phyloP scores from a whole-genome alignment of 1,140 invertebrate genomes.

The Brachionus rubens region DNA sequence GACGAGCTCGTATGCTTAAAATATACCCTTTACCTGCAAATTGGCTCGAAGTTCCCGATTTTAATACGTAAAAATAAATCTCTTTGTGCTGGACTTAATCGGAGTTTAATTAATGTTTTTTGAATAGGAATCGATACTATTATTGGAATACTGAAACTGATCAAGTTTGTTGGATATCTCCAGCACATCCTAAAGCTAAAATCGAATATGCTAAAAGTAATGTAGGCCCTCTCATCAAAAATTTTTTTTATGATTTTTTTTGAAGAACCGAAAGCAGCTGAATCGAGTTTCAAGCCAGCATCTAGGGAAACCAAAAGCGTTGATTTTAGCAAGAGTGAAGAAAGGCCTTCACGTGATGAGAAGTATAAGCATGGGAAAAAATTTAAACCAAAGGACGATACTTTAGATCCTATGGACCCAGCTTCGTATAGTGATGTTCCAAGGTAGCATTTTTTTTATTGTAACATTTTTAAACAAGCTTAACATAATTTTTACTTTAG shows the following conservation, averaged over 20 bases:
- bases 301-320: background rate
- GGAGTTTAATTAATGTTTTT: background rate
- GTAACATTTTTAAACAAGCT: background rate
- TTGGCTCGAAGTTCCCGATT: slow-evolving; percentile 90
- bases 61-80: slow-evolving; percentile 61
- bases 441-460: background rate
- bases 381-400: background rate
- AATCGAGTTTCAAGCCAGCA: background rate
- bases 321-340: background rate
- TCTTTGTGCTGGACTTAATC: background rate
- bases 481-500: background rate
- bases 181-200: slow-evolving; percentile 71
- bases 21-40: slow-evolving; percentile 85
- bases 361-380: background rate
- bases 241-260: background rate
- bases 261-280: background rate
- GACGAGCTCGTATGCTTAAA: slow-evolving; percentile 55
- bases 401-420: slow-evolving; percentile 42
- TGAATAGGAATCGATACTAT: slow-evolving; percentile 73
- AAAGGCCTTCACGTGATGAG: background rate
- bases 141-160: slow-evolving; percentile 90
- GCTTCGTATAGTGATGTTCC: slow-evolving; percentile 34
- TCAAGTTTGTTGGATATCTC: slow-evolving; percentile 88
- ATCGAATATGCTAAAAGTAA: slow-evolving; percentile 11
- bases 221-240: background rate